Evolutionary conservation across 2,888 invertebrate genomes (phyloP).

Genomic region (Orgyia antiqua): DNA sequence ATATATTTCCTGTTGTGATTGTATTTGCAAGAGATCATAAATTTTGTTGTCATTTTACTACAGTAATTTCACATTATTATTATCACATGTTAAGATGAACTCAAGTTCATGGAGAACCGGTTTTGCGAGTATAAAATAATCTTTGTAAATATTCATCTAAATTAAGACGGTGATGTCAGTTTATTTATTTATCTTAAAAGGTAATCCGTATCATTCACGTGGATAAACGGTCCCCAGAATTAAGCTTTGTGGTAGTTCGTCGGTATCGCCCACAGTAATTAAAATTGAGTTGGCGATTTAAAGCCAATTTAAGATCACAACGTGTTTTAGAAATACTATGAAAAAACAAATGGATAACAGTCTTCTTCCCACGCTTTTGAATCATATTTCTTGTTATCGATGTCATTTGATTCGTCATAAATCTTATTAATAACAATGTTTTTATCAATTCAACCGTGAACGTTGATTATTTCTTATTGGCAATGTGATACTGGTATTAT

Average conservation of each 20-base stretch:
- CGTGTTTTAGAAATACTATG: constrained; percentile 29
- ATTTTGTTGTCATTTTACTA: no score
- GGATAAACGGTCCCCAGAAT: constrained; percentile 39
- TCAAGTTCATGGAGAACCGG: constrained; percentile 41
- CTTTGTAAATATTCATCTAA: constrained; percentile 50
- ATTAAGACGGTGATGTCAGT: constrained; percentile 59
- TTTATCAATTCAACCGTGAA: no score
- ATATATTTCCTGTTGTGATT: no score
- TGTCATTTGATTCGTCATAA: no score
- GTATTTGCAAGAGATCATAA: no score
- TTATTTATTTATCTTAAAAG: constrained; percentile 39
- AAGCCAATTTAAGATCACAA: constrained; percentile 34
- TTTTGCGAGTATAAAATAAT: constrained; percentile 23
- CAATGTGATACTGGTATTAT: no score
- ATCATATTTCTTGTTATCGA: constrained; percentile 13
- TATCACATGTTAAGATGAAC: constrained; percentile 7
- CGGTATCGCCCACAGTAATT: constrained; percentile 46
- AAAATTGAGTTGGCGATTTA: constrained; percentile 19
- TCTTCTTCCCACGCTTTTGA: constrained; percentile 21
- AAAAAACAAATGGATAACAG: constrained; percentile 19
- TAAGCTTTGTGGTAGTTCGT: constrained; percentile 38
- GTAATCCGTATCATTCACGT: constrained; percentile 44
- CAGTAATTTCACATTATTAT: no score
- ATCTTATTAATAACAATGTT: no score
- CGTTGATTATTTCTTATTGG: neutral